Base-by-base conservation (phyloP, 2,888 invertebrate species). In the Trichogramma dendrolimi region DNA sequence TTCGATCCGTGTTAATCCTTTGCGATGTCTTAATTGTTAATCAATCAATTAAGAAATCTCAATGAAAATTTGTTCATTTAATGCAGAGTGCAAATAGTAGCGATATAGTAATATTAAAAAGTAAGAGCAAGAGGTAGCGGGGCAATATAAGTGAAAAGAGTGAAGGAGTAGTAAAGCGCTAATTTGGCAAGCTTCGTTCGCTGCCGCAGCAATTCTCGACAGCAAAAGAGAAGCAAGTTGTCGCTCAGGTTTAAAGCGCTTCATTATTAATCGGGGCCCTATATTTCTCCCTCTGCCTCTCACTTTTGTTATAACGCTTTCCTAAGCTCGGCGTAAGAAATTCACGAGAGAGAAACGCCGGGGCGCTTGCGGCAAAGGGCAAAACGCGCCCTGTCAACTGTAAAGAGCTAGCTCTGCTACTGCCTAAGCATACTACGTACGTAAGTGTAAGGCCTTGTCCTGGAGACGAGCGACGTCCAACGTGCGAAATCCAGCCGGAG, bases 211-310 rank as follows among this genome's bases (percentile, higher is more conserved):
- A 27, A 27, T 27, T 27, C 27, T 27, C 27, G 27, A 27, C 27
- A 27, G 27, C 27, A 3, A 27, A 27, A 27, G 27, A 27, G 27
- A 27, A 27, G 27, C 27, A 39, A 46, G 60, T 56, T 61, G 61
- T 64, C 61, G 63, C 60, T 60, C 63, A 57, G 44, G 44, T 47
- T 58, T 53, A 61, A 54, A 63, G 57, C 51, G 51, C 51, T 63
- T 48, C 57, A 63, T 63, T 63, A 63, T 64, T 59, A 64, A 64
- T 59, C 49, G 48, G 11, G 11, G 7, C 11, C n/a, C 48, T 48
- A 14, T 11, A n/a, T 14, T 48, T 11, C 48, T 11, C 11, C 11
- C 46, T n/a, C 46, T 27, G 27, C 27, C 27, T 46, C 10, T 44
- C 6, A 48, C 51, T 54, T 50, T 54, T 57, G 59, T 62, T 52